These are phyloP conservation scores for Timandra comae DNA, from an alignment of 2,888 invertebrate genomes.

Conservation along the genomic window DNA sequence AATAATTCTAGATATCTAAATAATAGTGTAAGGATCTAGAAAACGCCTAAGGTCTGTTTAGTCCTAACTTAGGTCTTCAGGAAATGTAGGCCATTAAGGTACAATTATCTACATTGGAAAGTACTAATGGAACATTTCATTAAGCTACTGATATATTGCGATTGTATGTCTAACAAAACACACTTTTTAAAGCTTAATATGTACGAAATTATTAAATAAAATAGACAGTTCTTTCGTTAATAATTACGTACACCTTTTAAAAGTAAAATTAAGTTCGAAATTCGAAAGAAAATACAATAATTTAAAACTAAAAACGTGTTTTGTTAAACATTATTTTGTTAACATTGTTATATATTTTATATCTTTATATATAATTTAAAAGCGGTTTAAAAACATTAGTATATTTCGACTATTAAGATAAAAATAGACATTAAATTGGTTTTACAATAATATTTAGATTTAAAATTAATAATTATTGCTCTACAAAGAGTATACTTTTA, in stretches of 20 bases:
- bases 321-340: constrained; percentile 5
- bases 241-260: too few relatives aligned
- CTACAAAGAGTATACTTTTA: constrained; percentile 55
- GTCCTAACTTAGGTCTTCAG: constrained; percentile 10
- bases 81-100: constrained; percentile 21
- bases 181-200: constrained; percentile 1
- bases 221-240: too few relatives aligned
- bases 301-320: too few relatives aligned
- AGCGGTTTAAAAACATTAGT: constrained; percentile 48
- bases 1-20: constrained; percentile 9
- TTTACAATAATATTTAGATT: constrained; percentile 51
- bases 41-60: constrained; percentile 15
- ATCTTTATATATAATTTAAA: constrained; percentile 35
- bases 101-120: constrained; percentile 17
- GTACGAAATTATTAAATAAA: not conserved
- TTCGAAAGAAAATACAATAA: too few relatives aligned
- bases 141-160: constrained; percentile 19
- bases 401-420: constrained; percentile 45
- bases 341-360: constrained; percentile 8
- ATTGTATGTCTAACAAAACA: constrained; percentile 13
- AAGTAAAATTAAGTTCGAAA: too few relatives aligned
- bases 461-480: constrained; percentile 67
- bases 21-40: constrained; percentile 12
- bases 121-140: constrained; percentile 16
- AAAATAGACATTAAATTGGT: constrained; percentile 64